These are phyloP conservation scores for Gryllus longicercus DNA, from an alignment of 2,888 invertebrate species.

Conservation along the genomic window DNA sequence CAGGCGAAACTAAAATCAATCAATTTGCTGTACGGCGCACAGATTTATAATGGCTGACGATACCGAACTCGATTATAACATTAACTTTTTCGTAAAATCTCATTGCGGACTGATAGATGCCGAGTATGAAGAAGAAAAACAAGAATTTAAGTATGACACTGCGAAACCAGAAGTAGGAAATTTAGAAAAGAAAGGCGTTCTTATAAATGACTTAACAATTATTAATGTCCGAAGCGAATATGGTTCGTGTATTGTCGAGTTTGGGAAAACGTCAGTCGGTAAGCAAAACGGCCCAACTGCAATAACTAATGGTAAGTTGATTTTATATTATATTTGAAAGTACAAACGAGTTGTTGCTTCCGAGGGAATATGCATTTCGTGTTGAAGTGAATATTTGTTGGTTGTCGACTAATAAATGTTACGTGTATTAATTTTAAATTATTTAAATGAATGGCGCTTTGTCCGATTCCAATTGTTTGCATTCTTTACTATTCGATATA, in stretches of 20 bases:
- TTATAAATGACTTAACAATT: not conserved
- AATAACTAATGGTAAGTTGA: not conserved
- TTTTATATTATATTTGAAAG: not conserved
- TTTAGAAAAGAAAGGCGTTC: not conserved
- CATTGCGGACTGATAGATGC: not conserved
- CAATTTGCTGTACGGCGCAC: no score
- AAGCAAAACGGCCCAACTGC: not conserved
- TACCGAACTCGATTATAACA: not conserved
- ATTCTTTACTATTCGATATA: no score
- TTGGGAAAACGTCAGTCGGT: not conserved
- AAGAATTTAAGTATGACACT: not conserved
- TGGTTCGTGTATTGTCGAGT: not conserved
- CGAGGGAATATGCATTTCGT: not conserved
- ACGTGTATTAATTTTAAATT: not conserved
- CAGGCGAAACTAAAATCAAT: no score
- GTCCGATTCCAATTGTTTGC: no score
- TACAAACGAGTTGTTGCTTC: not conserved
- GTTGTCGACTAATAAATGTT: not conserved
- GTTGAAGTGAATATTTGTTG: not conserved
- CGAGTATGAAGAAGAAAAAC: not conserved
- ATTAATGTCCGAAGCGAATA: not conserved
- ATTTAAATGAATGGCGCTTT: no score
- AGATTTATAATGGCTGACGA: no score
- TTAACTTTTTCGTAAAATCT: not conserved
- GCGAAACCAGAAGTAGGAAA: not conserved